Conservation (phyloP, 2,113 vertebrate species). For the Coregonus clupeaformis region DNA sequence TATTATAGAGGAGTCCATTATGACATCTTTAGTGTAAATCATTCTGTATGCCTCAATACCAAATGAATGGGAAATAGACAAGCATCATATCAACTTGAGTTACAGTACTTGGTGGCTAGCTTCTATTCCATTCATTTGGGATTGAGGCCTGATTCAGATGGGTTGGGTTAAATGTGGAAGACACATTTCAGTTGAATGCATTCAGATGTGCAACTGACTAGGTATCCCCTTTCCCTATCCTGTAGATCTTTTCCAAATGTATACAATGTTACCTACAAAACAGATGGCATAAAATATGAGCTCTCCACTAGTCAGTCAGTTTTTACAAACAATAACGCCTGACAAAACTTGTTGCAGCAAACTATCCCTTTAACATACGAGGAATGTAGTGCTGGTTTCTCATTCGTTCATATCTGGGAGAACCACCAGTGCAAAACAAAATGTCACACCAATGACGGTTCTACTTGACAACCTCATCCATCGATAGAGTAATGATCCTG, state of each 20-base stretch:
- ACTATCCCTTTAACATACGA: slow-evolving; percentile 25
- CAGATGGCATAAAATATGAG: neutral
- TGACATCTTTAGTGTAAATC: no score
- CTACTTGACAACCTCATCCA: neutral
- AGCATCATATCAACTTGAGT: no score
- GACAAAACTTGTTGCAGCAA: neutral
- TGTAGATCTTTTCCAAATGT: neutral
- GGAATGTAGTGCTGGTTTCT: slow-evolving; percentile 69
- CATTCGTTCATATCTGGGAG: slow-evolving; percentile 24
- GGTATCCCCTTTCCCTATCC: no score
- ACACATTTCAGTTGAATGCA: no score
- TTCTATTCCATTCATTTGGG: no score
- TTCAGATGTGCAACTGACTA: no score
- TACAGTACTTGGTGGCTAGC: no score
- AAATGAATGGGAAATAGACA: no score
- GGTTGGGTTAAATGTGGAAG: no score
- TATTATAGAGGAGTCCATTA: no score
- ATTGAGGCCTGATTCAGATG: no score
- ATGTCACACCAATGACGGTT: neutral
- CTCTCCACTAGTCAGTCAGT: neutral
- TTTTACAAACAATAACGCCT: neutral
- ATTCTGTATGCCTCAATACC: no score
- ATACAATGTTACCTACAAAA: neutral
- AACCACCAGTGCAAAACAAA: slow-evolving; percentile 26
- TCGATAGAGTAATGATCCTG: neutral